Conservation (phyloP, 1,140 invertebrate species). For the Drosophila nigromelanica region DNA sequence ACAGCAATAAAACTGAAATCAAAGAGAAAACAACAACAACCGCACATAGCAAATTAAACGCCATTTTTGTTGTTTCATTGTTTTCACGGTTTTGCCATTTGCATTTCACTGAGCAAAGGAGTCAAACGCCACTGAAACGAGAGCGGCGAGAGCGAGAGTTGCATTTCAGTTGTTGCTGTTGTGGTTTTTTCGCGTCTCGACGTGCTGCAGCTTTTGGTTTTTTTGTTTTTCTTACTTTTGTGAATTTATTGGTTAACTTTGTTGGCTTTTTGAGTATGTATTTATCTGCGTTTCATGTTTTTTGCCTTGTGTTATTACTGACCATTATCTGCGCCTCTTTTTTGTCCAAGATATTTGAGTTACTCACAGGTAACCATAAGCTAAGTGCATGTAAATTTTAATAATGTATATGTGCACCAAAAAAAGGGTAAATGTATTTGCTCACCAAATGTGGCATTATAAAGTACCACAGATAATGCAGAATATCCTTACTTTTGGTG, state of each 20-base stretch:
- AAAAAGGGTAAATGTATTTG: background rate
- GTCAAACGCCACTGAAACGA: slow-evolving; percentile 9
- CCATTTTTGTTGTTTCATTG: slow-evolving; percentile 37
- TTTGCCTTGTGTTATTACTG: slow-evolving; percentile 23
- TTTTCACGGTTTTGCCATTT: slow-evolving; percentile 28
- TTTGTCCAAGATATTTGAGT: background rate
- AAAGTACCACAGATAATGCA: too few species aligned
- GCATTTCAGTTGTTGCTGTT: slow-evolving; percentile 14
- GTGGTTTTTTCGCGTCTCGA: background rate
- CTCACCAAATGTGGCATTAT: background rate
- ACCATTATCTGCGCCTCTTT: slow-evolving; percentile 26
- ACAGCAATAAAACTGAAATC: slow-evolving; percentile 3
- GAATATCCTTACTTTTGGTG: too few species aligned
- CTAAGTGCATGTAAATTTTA: background rate
- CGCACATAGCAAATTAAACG: slow-evolving; percentile 17
- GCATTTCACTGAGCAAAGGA: slow-evolving; percentile 26
- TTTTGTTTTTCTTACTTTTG: background rate
- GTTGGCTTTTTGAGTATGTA: slow-evolving; percentile 6
- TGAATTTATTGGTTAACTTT: slow-evolving; percentile 17
- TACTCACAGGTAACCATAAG: background rate
- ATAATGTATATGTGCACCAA: background rate
- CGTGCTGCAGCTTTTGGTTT: background rate
- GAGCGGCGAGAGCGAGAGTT: slow-evolving; percentile 20
- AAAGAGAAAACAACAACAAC: slow-evolving; percentile 12
- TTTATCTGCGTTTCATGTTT: slow-evolving; percentile 22